Conservation (phyloP, 2,888 invertebrate genomes). For the Aleiodes testaceus region DNA sequence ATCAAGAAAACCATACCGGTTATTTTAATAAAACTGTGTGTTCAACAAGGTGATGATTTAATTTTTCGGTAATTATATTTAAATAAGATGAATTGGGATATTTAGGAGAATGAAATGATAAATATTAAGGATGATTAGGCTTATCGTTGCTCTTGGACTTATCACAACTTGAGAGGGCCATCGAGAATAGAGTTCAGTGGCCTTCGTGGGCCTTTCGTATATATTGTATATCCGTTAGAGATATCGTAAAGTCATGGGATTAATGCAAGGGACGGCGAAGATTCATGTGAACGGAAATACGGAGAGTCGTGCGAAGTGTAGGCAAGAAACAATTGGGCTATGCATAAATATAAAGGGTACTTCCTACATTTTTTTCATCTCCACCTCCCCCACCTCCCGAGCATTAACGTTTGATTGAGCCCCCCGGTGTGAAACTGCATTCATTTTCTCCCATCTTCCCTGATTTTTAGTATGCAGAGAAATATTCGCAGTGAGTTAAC, state of each 20-base stretch:
- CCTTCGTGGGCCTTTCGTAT: constrained; percentile 12
- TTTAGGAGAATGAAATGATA: background rate
- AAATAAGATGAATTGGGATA: background rate
- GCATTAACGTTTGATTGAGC: too few species aligned
- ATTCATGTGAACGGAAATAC: constrained; percentile 62
- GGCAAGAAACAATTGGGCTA: constrained; percentile 25
- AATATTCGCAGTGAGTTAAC: constrained; percentile 8
- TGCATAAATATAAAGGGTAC: constrained; percentile 22
- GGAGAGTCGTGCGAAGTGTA: constrained; percentile 51
- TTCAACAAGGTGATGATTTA: constrained; percentile 7
- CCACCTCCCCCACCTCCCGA: background rate
- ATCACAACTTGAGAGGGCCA: background rate
- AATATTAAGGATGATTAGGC: background rate
- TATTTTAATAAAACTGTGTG: background rate
- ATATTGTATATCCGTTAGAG: background rate
- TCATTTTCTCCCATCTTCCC: background rate
- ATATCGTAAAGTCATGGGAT: constrained; percentile 34
- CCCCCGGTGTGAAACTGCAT: too few species aligned
- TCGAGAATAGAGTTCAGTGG: constrained; percentile 36
- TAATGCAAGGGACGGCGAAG: constrained; percentile 40
- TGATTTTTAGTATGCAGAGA: constrained; percentile 4
- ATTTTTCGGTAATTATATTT: background rate
- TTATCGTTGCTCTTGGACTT: background rate
- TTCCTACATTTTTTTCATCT: constrained; percentile 16
- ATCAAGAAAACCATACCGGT: constrained; percentile 18